These are phyloP conservation scores for Metopolophium dirhodum DNA, from an alignment of 1,140 invertebrate genomes.

Conservation along the genomic window DNA sequence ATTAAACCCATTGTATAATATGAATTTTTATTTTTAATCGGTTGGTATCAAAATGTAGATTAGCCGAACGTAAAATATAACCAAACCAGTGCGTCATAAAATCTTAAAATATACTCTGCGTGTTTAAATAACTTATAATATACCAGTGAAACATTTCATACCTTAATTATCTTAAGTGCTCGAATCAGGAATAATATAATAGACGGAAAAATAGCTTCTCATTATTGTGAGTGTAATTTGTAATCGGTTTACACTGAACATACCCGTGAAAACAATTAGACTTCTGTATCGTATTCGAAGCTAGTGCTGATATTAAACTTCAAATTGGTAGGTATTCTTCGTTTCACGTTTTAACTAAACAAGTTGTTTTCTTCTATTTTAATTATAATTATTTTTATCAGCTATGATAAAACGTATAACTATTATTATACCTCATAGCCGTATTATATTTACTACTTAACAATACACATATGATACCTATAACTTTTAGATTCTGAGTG, in stretches of 20 bases:
- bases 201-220: background rate
- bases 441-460: background rate
- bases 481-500: too few species aligned
- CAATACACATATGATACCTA: background rate
- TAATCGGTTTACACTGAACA: background rate
- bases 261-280: background rate
- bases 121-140: background rate
- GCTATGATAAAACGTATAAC: background rate
- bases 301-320: background rate
- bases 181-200: conserved; percentile 7
- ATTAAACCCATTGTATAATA: background rate
- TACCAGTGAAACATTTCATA: background rate
- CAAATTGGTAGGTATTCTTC: background rate
- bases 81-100: background rate
- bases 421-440: background rate
- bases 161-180: conserved; percentile 4
- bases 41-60: background rate
- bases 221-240: background rate
- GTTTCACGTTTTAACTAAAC: background rate
- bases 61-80: background rate
- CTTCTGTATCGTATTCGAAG: background rate
- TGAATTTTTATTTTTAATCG: background rate
- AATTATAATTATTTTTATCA: background rate
- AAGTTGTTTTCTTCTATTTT: background rate
- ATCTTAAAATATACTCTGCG: background rate